Percentiles rank a stretch among this genome's conserved stretches.
Conservation (phyloP, 2,797 vertebrate species). For the Tiaroga cobitis region DNA sequence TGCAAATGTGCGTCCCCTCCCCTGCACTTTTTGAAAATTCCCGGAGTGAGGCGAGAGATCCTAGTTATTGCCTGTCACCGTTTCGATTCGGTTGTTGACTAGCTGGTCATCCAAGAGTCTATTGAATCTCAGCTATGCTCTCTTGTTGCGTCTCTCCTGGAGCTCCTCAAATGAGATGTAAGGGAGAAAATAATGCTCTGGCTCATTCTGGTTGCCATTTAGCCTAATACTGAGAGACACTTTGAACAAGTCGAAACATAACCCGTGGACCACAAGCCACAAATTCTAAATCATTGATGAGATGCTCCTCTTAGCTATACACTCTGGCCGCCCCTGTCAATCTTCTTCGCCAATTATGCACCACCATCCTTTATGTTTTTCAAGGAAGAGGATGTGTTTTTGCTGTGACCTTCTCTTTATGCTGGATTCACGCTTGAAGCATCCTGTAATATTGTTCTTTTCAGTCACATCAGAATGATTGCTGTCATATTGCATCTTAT, state of each 20-base stretch:
- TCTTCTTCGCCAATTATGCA: conserved; percentile 37
- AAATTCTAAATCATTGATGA: conserved; percentile 57
- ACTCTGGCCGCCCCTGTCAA: conserved; percentile 34
- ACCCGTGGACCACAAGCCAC: conserved; percentile 52
- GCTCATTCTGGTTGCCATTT: conserved; percentile 39
- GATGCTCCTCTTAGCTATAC: conserved; percentile 54
- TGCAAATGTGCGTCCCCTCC: conserved; percentile 49
- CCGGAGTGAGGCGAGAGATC: conserved; percentile 22
- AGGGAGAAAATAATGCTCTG: conserved; percentile 28
- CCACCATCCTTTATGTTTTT: conserved; percentile 26
- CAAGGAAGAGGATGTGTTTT: conserved; percentile 28
- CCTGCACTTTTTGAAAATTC: conserved; percentile 50
- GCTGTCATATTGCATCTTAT: conserved; percentile 40
- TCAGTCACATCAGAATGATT: conserved; percentile 32
- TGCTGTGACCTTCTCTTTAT: conserved; percentile 38
- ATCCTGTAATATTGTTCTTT: conserved; percentile 11
- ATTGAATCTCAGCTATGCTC: conserved; percentile 16
- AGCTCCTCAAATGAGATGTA: conserved; percentile 32
- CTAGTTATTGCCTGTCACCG: conserved; percentile 56
- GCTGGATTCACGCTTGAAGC: conserved; percentile 20
- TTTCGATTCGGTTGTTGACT: conserved; percentile 37
- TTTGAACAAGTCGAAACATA: conserved; percentile 55
- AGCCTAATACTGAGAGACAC: conserved; percentile 38
- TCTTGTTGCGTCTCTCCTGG: conserved; percentile 5
- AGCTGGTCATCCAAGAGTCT: conserved; percentile 10